Evolutionary conservation across 2,113 vertebrate genomes (phyloP), one percentile per base, ranked within the genome.

Genomic region (Amphiprion percula): DNA sequence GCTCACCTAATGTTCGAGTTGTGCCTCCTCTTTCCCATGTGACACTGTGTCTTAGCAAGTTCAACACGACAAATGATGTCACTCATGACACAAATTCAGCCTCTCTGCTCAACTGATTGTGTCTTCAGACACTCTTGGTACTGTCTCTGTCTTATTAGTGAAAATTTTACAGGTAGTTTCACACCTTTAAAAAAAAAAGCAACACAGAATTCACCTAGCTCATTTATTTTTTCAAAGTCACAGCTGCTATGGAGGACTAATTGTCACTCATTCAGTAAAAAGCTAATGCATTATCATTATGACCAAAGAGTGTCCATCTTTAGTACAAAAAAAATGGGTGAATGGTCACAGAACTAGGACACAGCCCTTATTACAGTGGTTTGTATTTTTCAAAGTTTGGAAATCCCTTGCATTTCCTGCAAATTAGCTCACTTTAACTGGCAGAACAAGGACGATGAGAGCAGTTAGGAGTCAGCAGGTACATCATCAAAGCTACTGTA

Each of bases 161-260:
- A 65, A 52, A 81, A 80, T 86, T 80, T 74, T 78, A 83, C 73
- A 71, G 19, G 12, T 37, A 41, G 39, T 75, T 80, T 68, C 58
- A 52, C 41, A 41, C 50, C 21, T 26, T 2, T 19, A n/a, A 65
- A 54, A 53, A 60, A 47, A 59, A 60, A 61, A 52, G 33, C 33
- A 37, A 37, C 8, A 37, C 33, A 37, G n/a, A 2, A 28, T 39
- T 14, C 53, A 71, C 15, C 0, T 1, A 2, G 44, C 53, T 81
- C 7, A 61, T 73, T 55, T 37, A 15, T 81, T 68, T 74, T 62
- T 47, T 8, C 41, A 44, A 12, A 44, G 41, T 1, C 8, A 1
- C 77, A 80, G 77, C 62, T 77, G 58, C 11, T 65, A 55, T 68
- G 54, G 28, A 73, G 10, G 47, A 30, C 50, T 28, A 23, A 53